These are phyloP conservation scores for Pedicia rivosa DNA, from an alignment of 2,888 invertebrate genomes.

Conservation along the genomic window DNA sequence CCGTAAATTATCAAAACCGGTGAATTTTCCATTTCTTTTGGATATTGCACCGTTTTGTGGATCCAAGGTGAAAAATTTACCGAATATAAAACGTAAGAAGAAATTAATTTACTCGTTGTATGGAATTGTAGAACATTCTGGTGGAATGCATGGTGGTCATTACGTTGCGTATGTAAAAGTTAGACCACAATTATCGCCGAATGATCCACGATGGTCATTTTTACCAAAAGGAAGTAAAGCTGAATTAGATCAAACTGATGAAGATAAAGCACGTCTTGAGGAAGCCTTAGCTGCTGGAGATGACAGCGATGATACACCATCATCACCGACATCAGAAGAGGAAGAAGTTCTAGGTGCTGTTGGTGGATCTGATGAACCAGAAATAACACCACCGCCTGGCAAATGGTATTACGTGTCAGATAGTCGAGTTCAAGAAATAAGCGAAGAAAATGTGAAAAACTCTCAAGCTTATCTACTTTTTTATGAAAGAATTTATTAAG, in stretches of 20 bases:
- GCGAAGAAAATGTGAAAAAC: conserved; percentile 61
- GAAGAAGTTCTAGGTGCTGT: conserved; percentile 21
- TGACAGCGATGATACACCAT: conserved; percentile 37
- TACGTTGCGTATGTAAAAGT: conserved; percentile 94
- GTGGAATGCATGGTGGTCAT: conserved; percentile 66
- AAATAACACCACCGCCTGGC: conserved; percentile 38
- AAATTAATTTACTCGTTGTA: conserved; percentile 76
- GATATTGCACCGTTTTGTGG: conserved; percentile 88
- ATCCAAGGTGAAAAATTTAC: conserved; percentile 41
- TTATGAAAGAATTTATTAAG: conserved; percentile 83
- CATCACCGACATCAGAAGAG: conserved; percentile 35
- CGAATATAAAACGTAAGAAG: conserved; percentile 41
- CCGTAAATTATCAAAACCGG: conserved; percentile 71
- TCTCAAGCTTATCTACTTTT: conserved; percentile 92
- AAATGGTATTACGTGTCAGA: conserved; percentile 94
- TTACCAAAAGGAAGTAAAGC: conserved; percentile 43
- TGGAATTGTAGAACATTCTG: conserved; percentile 90
- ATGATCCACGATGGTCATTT: conserved; percentile 59
- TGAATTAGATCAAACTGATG: conserved; percentile 34
- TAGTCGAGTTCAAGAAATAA: conserved; percentile 65
- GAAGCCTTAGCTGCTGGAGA: conserved; percentile 27
- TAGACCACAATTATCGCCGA: conserved; percentile 39
- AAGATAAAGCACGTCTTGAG: conserved; percentile 29
- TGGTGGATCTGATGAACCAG: conserved; percentile 27
- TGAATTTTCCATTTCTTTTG: conserved; percentile 70